Evolutionary conservation across 2,113 vertebrate genomes (phyloP).

Genomic region (Gobio gobio): DNA sequence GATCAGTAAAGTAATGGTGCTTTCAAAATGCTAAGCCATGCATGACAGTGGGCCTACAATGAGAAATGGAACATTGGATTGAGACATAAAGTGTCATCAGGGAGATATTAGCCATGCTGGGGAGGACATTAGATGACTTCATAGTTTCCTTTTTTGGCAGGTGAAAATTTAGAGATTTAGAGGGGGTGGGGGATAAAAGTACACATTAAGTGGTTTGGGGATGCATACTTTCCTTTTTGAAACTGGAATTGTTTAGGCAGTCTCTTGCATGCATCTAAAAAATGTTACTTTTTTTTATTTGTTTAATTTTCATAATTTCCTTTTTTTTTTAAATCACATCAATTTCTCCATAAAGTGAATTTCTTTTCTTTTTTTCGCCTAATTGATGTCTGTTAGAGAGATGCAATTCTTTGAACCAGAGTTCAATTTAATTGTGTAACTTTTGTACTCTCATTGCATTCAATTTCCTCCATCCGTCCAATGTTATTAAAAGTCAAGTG

Average conservation of each 20-base stretch:
- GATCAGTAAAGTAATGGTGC: slow-evolving; percentile 36
- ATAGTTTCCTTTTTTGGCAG: slow-evolving; percentile 43
- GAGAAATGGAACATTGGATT: slow-evolving; percentile 47
- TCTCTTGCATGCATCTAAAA: not conserved
- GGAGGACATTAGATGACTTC: slow-evolving; percentile 44
- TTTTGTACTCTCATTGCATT: not conserved
- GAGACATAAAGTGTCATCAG: slow-evolving; percentile 51
- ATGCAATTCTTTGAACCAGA: not conserved
- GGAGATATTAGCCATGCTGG: slow-evolving; percentile 50
- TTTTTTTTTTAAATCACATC: no score
- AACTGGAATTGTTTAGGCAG: slow-evolving; percentile 4
- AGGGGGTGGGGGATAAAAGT: slow-evolving; percentile 4
- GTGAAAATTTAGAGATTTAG: slow-evolving; percentile 34
- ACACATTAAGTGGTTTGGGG: slow-evolving; percentile 23
- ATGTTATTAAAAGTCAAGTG: slow-evolving; percentile 3
- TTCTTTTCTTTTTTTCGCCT: not conserved
- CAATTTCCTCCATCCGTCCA: not conserved
- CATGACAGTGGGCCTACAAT: slow-evolving; percentile 27
- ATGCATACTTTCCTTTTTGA: slow-evolving; percentile 33
- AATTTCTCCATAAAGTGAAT: not conserved
- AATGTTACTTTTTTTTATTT: not conserved
- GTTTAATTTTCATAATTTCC: no score
- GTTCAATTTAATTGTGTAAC: not conserved
- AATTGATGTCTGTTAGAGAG: not conserved
- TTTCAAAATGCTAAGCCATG: slow-evolving; percentile 29